Conservation (phyloP, 2,888 invertebrate genomes). For the Xestobium rufovillosum region DNA sequence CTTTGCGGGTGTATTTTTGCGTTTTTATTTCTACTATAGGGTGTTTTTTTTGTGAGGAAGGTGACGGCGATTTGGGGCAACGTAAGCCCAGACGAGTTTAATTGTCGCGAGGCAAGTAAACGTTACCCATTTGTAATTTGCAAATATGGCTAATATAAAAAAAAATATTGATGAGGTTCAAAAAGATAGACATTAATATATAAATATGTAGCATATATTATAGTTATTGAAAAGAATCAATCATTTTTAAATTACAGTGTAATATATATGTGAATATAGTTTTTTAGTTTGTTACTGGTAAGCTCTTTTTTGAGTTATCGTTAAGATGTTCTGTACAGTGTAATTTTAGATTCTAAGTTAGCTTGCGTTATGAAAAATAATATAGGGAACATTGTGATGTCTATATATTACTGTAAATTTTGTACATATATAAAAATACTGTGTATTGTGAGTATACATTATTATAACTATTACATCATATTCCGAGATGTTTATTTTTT, state of each 20-base stretch:
- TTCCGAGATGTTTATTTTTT: too few species aligned
- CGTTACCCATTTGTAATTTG: constrained; percentile 44
- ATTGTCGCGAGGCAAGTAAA: constrained; percentile 26
- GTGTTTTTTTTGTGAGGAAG: too few species aligned
- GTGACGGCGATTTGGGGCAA: too few species aligned
- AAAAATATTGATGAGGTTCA: constrained; percentile 26
- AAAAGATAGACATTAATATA: constrained; percentile 41
- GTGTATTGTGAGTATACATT: constrained; percentile 48
- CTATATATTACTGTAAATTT: constrained; percentile 48
- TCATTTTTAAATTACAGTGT: constrained; percentile 43
- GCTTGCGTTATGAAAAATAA: constrained; percentile 41
- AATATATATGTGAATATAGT: constrained; percentile 43
- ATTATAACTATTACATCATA: constrained; percentile 45
- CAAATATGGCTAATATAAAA: constrained; percentile 40
- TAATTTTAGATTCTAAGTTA: constrained; percentile 43
- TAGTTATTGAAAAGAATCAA: constrained; percentile 34
- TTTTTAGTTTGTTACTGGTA: constrained; percentile 40
- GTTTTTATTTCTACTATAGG: too few species aligned
- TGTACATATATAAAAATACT: constrained; percentile 46
- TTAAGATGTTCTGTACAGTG: constrained; percentile 45
- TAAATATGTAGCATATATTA: constrained; percentile 30
- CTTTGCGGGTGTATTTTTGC: too few species aligned
- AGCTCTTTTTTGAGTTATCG: constrained; percentile 36
- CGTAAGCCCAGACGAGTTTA: constrained; percentile 7
- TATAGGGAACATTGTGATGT: constrained; percentile 48